These are phyloP conservation scores for Rattus norvegicus DNA, from an alignment of 2,113 vertebrate species.

Conservation along the genomic window DNA sequence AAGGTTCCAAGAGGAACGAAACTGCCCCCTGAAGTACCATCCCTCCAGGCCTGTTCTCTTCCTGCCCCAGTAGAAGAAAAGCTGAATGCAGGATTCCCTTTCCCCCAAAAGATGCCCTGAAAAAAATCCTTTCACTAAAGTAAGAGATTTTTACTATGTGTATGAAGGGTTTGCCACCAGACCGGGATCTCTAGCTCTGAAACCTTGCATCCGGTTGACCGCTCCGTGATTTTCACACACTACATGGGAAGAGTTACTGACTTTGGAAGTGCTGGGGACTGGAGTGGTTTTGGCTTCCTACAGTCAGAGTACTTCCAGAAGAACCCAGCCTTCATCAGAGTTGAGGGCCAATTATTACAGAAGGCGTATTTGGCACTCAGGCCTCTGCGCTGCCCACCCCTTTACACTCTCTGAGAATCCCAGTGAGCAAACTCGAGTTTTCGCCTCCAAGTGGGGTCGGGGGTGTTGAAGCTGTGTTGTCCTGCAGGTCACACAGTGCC, in stretches of 20 bases:
- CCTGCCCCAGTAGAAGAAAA: not conserved
- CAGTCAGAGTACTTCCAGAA: not conserved
- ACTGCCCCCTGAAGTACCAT: not conserved
- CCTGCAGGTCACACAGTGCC: constrained; percentile 52
- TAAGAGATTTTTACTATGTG: not conserved
- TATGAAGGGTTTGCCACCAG: not conserved
- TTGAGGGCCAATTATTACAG: fast-evolving
- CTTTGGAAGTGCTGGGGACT: not conserved
- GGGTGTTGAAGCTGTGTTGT: not conserved
- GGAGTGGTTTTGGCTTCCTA: not conserved
- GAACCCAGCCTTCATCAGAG: not conserved
- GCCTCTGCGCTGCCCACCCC: not conserved
- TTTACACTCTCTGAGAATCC: not conserved
- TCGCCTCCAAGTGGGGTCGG: not conserved
- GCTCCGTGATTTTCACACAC: not conserved
- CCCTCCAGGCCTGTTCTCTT: not conserved
- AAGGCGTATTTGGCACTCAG: too few species aligned
- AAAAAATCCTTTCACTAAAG: not conserved
- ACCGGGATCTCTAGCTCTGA: not conserved
- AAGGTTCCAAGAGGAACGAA: not conserved
- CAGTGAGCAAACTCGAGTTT: not conserved
- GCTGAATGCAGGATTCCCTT: too few species aligned
- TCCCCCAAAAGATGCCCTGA: not conserved
- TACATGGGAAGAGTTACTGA: not conserved
- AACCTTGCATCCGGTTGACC: not conserved